A percentile compares a stretch with the other conserved stretches of the same genome.
Evolutionary conservation across 1,140 invertebrate genomes (phyloP).

Genomic region (Lepidurus packardi): DNA sequence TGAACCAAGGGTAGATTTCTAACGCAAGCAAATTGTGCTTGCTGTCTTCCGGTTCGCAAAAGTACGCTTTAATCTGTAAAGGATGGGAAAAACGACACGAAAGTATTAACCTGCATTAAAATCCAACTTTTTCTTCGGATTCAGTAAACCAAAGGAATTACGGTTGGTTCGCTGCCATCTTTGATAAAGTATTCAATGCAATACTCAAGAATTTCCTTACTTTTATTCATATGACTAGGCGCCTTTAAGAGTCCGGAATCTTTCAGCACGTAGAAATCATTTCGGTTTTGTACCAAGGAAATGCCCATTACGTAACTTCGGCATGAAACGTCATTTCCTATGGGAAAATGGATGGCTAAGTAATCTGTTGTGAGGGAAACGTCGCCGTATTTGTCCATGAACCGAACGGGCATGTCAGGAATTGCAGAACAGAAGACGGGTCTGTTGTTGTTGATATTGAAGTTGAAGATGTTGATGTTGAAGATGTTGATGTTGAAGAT

Average conservation of each 20-base stretch:
- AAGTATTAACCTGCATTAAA: neutral
- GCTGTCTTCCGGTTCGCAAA: no score
- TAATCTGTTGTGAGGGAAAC: no score
- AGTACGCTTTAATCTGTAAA: neutral
- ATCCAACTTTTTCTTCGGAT: neutral
- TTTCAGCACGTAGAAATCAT: neutral
- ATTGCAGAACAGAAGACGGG: no score
- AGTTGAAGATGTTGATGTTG: no score
- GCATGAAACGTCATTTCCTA: no score
- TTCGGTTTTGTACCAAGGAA: neutral
- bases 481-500: no score
- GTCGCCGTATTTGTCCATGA: no score
- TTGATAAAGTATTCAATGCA: neutral
- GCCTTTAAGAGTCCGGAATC: neutral
- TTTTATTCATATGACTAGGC: neutral
- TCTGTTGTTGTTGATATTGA: no score
- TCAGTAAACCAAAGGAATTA: neutral
- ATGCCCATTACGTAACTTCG: neutral
- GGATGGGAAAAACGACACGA: neutral
- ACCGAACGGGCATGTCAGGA: no score
- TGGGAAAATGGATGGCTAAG: no score
- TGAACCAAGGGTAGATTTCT: no score
- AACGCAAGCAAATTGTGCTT: no score
- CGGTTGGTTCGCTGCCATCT: neutral
- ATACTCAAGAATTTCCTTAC: neutral